Evolutionary conservation across 2,888 invertebrate genomes (phyloP), one percentile per base, ranked within the genome.

Genomic region (Brachynemurus nebulosus): DNA sequence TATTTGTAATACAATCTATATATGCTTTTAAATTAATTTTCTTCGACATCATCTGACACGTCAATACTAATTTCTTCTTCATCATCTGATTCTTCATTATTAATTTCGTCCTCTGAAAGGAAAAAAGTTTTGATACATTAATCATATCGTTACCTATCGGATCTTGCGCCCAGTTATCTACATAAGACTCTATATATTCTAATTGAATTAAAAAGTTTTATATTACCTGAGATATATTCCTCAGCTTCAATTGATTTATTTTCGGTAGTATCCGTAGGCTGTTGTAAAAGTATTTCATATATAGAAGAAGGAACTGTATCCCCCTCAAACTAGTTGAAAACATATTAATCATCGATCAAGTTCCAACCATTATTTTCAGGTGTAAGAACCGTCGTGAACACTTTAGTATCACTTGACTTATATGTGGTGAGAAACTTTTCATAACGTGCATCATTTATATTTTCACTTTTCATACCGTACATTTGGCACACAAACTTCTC

Each of bases 401-500:
- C 20, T 9, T 30, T 12, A 18, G 14, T 19, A 16, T 27, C 12
- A n/a, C 12, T 12, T 12, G 23, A 20, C 4, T 48, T 20, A 37
- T 37, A 23, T 16, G 23, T 34, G 43, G 17, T 3, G 16, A 34
- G n/a, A 4, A 9, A 42, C 34, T 14, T 33, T 16, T 36, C 6
- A 37, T 40, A 40, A 8, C 40, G 21, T 40, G 40, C 25, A 14
- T 40, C 23, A 40, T 40, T 23, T 40, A 40, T 11, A 21, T 23
- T 20, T 23, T 9, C 20, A 40, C n/a, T 2, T 21, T 40, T 40
- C 40, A 40, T 21, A 11, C 40, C 40, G 12, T 40, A 40, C 40
- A 40, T 12, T 40, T 40, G 23, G 20, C 21, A 40, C 6, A 40
- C 40, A 27, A 23, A 44, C 12, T 20, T 36, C n/a, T 44, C 47